Percentiles rank a stretch among this genome's conserved stretches.
These are phyloP conservation scores for Drosophila takahashii DNA, from an alignment of 1,140 invertebrate species.

Conservation along the genomic window DNA sequence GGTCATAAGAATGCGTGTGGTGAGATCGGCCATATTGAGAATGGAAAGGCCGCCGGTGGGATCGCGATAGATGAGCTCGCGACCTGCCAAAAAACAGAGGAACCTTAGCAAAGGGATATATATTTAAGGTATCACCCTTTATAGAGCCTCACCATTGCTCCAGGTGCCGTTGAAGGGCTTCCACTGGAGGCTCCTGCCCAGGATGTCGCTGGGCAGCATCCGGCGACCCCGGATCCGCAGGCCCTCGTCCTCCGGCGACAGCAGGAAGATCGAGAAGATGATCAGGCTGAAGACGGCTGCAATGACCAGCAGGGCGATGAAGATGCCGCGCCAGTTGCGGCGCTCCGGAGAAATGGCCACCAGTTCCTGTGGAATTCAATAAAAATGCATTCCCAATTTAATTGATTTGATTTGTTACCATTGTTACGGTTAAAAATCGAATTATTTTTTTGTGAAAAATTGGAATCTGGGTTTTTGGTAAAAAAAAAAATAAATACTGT, in stretches of 20 bases:
- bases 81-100: constrained; percentile 85
- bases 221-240: constrained; percentile 88
- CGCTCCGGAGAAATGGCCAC: constrained; percentile 92
- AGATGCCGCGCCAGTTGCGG: constrained; percentile 95
- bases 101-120: not conserved
- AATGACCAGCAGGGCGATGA: constrained; percentile 95
- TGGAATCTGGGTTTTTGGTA: too few species aligned
- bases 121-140: too few species aligned
- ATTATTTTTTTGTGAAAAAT: too few species aligned
- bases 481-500: too few species aligned
- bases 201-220: constrained; percentile 88
- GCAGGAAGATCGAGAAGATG: constrained; percentile 93
- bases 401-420: too few species aligned
- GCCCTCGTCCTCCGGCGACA: constrained; percentile 90
- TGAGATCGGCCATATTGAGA: constrained; percentile 90
- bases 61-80: constrained; percentile 89
- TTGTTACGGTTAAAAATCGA: too few species aligned
- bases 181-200: constrained; percentile 87
- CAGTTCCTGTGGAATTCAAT: constrained; percentile 87
- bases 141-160: constrained; percentile 92
- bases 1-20: constrained; percentile 89
- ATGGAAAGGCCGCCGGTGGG: constrained; percentile 89
- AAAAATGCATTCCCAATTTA: not conserved
- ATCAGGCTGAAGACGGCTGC: constrained; percentile 93
- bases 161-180: constrained; percentile 91